Base-by-base conservation (phyloP, 2,888 invertebrate species). In the Ctena decussata region DNA sequence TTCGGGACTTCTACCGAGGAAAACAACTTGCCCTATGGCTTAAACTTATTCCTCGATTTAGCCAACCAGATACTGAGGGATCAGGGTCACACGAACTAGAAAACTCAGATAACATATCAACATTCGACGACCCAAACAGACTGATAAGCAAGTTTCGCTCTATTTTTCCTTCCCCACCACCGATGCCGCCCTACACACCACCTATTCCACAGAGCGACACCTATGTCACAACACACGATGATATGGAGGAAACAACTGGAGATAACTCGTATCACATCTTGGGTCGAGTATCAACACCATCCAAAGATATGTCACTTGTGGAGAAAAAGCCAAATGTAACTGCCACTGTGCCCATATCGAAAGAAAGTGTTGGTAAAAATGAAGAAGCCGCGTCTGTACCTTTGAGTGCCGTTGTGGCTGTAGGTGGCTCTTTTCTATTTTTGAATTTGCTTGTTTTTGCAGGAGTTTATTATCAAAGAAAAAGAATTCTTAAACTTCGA, bases 1-100 rank as follows among this genome's bases (percentile, higher is more conserved):
- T 98, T 90, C 98, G 98, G 96, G 98, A 98, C 93, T 99, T 99
- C 96, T 99, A 99, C 96, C 97, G 99, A 89, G 98, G 99, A 0
- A 98, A 99, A 96, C 98, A 99, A 89, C 97, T 99, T 77, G 98
- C 99, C 0, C 98, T 99, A 96, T 99, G 99, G 99, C 96, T 99
- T 82, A 98, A 99, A 94, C 96, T 99, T 75, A 98, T 99, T 82
- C 99, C 99, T 44, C 98, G 99, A 94, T 97, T 97, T 90, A 96
- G 98, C 96, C 97, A 97, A 90, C 97, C 98, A 0, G 98, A 98
- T 94, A 97, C 97, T 0, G 98, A 98, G 92, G 98, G 98, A 94
- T 97, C 98, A 86, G 96, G 97, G 93, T 97, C 98, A 0, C 98
- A 99, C 95, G 97, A 98, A 89, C 97, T 99, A 0, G 97, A 97